A percentile compares a stretch with the other conserved stretches of the same genome.
These are phyloP conservation scores for Liposcelis brunnea DNA, from an alignment of 2,888 invertebrate species.

Conservation along the genomic window DNA sequence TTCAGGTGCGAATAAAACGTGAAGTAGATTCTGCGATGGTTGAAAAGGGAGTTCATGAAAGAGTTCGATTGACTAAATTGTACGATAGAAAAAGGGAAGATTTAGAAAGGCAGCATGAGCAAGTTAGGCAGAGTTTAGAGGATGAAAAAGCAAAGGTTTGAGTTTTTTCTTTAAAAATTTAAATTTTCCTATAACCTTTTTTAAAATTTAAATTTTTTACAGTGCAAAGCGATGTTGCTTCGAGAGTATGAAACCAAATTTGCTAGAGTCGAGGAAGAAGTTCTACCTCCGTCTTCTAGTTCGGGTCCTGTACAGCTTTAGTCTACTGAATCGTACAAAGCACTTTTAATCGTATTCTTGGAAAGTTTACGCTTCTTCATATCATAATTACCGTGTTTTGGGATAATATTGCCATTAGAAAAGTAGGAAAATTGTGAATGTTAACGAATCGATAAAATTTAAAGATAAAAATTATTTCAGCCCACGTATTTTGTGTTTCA, in stretches of 20 bases:
- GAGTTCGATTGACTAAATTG: slow-evolving; percentile 58
- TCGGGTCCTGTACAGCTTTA: no score
- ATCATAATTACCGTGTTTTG: neutral
- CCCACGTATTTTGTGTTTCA: no score
- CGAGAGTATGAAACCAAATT: slow-evolving; percentile 15
- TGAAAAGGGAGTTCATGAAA: slow-evolving; percentile 76
- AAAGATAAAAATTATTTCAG: no score
- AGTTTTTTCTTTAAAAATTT: slow-evolving; percentile 7
- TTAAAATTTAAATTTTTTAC: slow-evolving; percentile 2
- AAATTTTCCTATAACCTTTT: neutral
- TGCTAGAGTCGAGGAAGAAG: slow-evolving; percentile 15
- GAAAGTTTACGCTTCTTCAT: slow-evolving; percentile 7
- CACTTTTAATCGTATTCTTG: neutral
- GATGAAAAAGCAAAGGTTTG: slow-evolving; percentile 49
- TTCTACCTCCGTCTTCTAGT: slow-evolving; percentile 8
- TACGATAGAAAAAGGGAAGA: slow-evolving; percentile 61
- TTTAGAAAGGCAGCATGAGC: slow-evolving; percentile 60
- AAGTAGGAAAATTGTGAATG: neutral
- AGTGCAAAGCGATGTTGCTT: slow-evolving; percentile 13
- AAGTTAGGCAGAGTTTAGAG: slow-evolving; percentile 47
- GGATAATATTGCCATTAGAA: neutral
- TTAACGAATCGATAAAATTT: neutral
- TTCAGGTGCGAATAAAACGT: slow-evolving; percentile 49
- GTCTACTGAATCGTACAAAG: no score
- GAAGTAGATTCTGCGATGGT: slow-evolving; percentile 69